Evolutionary conservation across 2,797 vertebrate genomes (phyloP), one percentile per base, ranked within the genome.

Genomic region (Graptemys geographica): DNA sequence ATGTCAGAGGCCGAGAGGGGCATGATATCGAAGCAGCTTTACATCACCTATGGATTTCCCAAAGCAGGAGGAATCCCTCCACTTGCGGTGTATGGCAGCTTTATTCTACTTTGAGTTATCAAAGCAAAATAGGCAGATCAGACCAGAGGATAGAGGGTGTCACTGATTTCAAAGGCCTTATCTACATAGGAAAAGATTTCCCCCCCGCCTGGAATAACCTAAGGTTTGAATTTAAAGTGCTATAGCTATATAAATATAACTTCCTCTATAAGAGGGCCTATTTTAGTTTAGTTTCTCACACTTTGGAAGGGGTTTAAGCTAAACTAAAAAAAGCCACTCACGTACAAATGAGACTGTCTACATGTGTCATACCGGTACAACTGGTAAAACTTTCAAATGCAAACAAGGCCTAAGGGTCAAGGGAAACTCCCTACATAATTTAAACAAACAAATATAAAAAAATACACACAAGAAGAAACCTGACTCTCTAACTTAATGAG

Each of bases 61-160:
- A 80, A 53, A 4, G 83, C 37, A 90, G 37, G 15, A 86, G 13
- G 56, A 85, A 72, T 11, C 80, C 7, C 8, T 6, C 11, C 41
- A 47, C 7, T 28, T 76, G 25, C 25, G 28, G 12, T 3, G 41
- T 47, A 44, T 41, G 21, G 21, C 37, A 74, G 72, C 12, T 41
- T 74, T 72, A 65, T 72, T 11, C 19, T 72, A 12, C 19, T 41
- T 74, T 21, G 11, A 44, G 41, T 23, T 27, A 47, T 47, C 44
- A 28, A 76, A 28, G 25, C 72, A 76, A 76, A 76, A 44, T 11
- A 57, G 51, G 56, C 62, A 52, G 59, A 7, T 44, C 7, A 86
- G 19, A n/a, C 3, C 8, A 37, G 47, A 47, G 12, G 23, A 11
- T n/a, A 27, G 16, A 56, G 28, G 12, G 53, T 0, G 0, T 76